These are phyloP conservation scores for Noctua pronuba DNA, from an alignment of 2,888 invertebrate species.

Conservation along the genomic window DNA sequence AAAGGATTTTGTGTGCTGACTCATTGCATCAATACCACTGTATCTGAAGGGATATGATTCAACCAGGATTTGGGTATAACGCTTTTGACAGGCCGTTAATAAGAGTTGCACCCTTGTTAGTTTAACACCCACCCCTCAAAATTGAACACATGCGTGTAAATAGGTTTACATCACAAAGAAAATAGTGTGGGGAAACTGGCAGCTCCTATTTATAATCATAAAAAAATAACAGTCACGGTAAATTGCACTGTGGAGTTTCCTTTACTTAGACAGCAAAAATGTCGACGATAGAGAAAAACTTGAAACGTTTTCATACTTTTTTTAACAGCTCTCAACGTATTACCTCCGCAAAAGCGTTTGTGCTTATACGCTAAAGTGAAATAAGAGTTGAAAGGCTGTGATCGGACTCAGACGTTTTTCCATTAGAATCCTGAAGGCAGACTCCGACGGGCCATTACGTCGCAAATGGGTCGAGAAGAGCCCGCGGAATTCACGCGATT, in stretches of 20 bases:
- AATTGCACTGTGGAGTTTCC: slow-evolving; percentile 29
- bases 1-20: slow-evolving; percentile 51
- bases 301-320: slow-evolving; percentile 41
- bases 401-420: slow-evolving; percentile 79
- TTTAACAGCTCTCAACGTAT: slow-evolving; percentile 46
- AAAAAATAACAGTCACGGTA: slow-evolving; percentile 42
- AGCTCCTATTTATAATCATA: slow-evolving; percentile 39
- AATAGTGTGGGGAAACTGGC: slow-evolving; percentile 55
- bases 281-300: slow-evolving; percentile 1
- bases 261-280: slow-evolving; percentile 11
- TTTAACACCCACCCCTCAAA: slow-evolving; percentile 83
- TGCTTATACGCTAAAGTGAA: slow-evolving; percentile 65
- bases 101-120: slow-evolving; percentile 87
- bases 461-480: slow-evolving; percentile 79
- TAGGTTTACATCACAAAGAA: slow-evolving; percentile 71
- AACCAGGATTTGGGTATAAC: slow-evolving; percentile 82
- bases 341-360: slow-evolving; percentile 52
- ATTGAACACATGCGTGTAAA: slow-evolving; percentile 80
- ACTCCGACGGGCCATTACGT: slow-evolving; percentile 79
- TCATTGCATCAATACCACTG: slow-evolving; percentile 68
- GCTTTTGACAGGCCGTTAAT: slow-evolving; percentile 87
- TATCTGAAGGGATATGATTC: slow-evolving; percentile 78
- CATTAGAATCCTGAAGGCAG: slow-evolving; percentile 78
- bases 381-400: slow-evolving; percentile 73
- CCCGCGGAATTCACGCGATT: slow-evolving; percentile 74